These are phyloP conservation scores for Distichodus sexfasciatus DNA, from an alignment of 2,797 vertebrate species.

Conservation along the genomic window DNA sequence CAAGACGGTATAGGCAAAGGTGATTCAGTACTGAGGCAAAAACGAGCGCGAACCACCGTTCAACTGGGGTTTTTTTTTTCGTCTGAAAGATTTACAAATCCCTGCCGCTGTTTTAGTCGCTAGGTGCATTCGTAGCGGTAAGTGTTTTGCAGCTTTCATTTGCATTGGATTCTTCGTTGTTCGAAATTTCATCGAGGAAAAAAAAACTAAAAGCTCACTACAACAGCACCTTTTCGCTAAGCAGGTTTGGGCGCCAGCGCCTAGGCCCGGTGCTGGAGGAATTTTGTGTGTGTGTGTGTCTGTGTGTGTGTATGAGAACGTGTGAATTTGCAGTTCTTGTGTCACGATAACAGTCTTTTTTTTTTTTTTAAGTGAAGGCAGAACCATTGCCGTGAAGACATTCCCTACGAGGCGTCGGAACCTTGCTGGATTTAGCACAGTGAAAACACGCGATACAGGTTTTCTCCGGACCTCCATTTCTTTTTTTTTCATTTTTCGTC, in stretches of 20 bases:
- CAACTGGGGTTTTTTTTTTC: slow-evolving; percentile 13
- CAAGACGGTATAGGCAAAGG: slow-evolving; percentile 19
- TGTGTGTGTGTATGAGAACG: slow-evolving; percentile 26
- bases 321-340: slow-evolving; percentile 48
- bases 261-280: slow-evolving; percentile 46
- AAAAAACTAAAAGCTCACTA: no score
- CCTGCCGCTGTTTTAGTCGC: slow-evolving; percentile 50
- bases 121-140: slow-evolving; percentile 39
- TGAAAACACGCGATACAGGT: slow-evolving; percentile 24
- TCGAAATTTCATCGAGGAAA: slow-evolving; percentile 30
- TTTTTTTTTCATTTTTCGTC: slow-evolving; percentile 17
- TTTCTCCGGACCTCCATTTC: slow-evolving; percentile 21
- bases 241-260: slow-evolving; percentile 56
- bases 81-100: slow-evolving; percentile 33
- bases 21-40: slow-evolving; percentile 21
- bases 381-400: slow-evolving; percentile 47
- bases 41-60: slow-evolving; percentile 7
- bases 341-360: slow-evolving; percentile 71
- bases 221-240: slow-evolving; percentile 40
- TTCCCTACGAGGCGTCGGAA: slow-evolving; percentile 28
- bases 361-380: slow-evolving; percentile 69
- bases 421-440: slow-evolving; percentile 31
- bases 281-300: slow-evolving; percentile 13
- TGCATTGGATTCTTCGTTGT: slow-evolving; percentile 5
- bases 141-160: slow-evolving; percentile 35